Conservation (phyloP, 2,797 vertebrate species). For the Pseudochirops corinnae region DNA sequence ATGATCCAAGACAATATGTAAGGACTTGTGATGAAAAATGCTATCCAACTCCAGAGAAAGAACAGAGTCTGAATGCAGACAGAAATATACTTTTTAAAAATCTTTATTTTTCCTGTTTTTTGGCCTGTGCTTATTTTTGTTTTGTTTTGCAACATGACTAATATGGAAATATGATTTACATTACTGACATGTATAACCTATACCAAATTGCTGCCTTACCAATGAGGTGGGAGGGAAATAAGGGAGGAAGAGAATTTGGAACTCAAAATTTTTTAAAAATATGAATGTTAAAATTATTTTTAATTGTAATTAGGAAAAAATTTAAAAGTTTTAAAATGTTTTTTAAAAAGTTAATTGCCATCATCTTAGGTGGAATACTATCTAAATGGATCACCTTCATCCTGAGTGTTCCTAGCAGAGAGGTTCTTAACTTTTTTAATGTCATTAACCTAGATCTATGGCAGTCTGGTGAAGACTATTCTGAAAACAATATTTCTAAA, state of each 20-base stretch:
- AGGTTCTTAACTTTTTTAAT: neutral
- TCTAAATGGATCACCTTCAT: neutral
- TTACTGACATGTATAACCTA: neutral
- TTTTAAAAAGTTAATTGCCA: slow-evolving; percentile 51
- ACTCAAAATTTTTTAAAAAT: neutral
- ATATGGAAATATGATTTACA: neutral
- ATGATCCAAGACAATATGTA: neutral
- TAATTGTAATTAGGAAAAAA: neutral
- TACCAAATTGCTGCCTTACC: neutral
- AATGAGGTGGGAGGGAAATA: neutral
- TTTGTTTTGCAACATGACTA: neutral
- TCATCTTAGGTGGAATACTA: slow-evolving; percentile 22
- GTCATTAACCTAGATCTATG: neutral
- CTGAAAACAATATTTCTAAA: neutral
- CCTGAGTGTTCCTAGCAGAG: neutral
- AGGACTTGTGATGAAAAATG: neutral
- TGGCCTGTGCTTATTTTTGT: neutral
- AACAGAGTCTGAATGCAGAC: neutral
- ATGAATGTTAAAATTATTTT: neutral
- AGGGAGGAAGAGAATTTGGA: neutral
- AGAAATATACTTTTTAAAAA: neutral
- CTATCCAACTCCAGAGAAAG: neutral
- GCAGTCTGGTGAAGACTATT: neutral
- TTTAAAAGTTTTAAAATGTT: neutral
- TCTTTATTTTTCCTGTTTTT: neutral